Base-by-base conservation (phyloP, 2,888 invertebrate genomes). In the Tetrapedia diversipes region DNA sequence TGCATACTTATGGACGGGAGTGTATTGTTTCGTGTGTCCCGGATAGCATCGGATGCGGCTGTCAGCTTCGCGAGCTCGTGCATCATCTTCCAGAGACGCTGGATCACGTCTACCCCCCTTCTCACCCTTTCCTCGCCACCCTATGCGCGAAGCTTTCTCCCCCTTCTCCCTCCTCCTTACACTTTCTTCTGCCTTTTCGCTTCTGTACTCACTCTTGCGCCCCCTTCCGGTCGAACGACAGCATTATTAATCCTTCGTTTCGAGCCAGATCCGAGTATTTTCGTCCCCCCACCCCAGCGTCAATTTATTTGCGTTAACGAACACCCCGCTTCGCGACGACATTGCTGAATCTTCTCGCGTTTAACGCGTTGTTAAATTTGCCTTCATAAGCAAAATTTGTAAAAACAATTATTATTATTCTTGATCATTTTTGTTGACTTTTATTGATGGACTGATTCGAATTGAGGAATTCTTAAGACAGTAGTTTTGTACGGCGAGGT, bases 21-120 rank as follows among this genome's bases (percentile, higher is more conserved):
- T 83, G 83, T 79, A 81, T 83, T 79, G 83, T 81, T 83, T 68
- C 67, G 66, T 51, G 77, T 63, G 79, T 66, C 81, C 67, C 74
- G 82, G 73, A 56, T 74, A 82, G 77, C 77, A 79, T 87, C 88
- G 88, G 88, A 88, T 88, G 88, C 83, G 77, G 80, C 84, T 87
- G 86, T 88, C 88, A 85, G 80, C 83, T 81, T 75, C 79, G 76
- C 70, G 74, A 82, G 81, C 83, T 86, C 86, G 85, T 87, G 87
- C 87, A 84, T 88, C 88, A 88, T 88, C 87, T 83, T 86, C 83
- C 82, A 68, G 68, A 80, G 72, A 76, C 79, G 60, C 76, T 71
- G 70, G 78, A 83, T 83, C 78, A 72, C 76, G 34, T 73, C 43
- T 22, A 45, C 63, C 41, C 39, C 73, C 65, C 51, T 53, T 47